A percentile compares a stretch with the other conserved stretches of the same genome.
phyloP scores from a whole-genome alignment of 2,888 invertebrate species.

The Agrypnus murinus region DNA sequence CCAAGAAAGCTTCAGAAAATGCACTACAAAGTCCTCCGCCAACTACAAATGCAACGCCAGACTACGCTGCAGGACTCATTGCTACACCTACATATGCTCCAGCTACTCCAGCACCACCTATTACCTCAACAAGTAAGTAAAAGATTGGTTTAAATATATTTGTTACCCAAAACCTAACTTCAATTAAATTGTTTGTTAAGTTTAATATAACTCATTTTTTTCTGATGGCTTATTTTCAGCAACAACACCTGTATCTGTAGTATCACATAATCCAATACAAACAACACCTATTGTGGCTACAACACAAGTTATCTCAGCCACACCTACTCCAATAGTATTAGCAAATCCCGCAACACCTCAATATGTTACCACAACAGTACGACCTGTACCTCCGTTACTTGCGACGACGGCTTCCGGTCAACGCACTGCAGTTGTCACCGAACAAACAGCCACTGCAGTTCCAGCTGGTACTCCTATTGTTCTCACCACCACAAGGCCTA shows the following conservation, averaged over 20 bases:
- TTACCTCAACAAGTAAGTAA: constrained; percentile 62
- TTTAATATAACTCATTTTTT: too few species aligned
- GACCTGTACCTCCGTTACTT: constrained; percentile 67
- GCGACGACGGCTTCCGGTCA: constrained; percentile 64
- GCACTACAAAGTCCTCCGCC: constrained; percentile 66
- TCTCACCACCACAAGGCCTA: constrained; percentile 71
- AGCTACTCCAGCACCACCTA: constrained; percentile 67
- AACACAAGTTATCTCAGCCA: constrained; percentile 60
- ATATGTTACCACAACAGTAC: constrained; percentile 59
- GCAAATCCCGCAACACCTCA: constrained; percentile 58
- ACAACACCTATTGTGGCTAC: constrained; percentile 58
- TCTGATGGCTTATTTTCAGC: constrained; percentile 57
- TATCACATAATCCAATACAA: constrained; percentile 42
- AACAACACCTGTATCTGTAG: constrained; percentile 59
- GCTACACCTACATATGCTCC: constrained; percentile 73
- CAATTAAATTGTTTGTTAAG: too few species aligned
- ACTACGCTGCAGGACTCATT: constrained; percentile 87
- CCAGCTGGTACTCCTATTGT: constrained; percentile 73
- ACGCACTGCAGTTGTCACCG: constrained; percentile 64
- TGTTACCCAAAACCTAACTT: too few species aligned
- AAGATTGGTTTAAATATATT: too few species aligned
- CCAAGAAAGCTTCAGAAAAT: constrained; percentile 76
- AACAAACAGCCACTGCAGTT: constrained; percentile 59
- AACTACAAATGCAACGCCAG: constrained; percentile 77
- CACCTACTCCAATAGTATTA: constrained; percentile 55